A percentile compares a stretch with the other conserved stretches of the same genome.
phyloP scores from a whole-genome alignment of 2,113 vertebrate genomes.

The Colius striatus region DNA sequence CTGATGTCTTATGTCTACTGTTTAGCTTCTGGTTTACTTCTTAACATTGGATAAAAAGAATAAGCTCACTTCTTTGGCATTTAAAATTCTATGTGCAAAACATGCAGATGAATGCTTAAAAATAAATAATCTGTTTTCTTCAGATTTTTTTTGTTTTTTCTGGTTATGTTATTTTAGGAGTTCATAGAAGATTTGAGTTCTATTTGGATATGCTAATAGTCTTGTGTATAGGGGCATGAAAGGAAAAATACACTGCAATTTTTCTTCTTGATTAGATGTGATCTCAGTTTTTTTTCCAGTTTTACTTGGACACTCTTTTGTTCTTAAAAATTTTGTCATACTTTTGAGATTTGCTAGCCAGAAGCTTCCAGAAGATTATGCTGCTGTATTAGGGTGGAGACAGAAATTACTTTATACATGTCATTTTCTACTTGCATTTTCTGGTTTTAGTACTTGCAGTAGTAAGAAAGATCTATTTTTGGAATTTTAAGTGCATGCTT shows the following conservation, averaged over 20 bases:
- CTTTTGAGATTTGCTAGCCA: background rate
- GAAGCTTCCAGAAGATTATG: background rate
- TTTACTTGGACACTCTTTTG: background rate
- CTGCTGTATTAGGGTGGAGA: background rate
- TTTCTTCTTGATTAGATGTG: background rate
- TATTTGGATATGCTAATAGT: background rate
- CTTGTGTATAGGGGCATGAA: rapidly evolving
- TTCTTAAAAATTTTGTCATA: background rate
- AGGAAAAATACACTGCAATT: background rate
- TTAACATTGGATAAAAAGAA: background rate
- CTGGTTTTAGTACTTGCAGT: background rate
- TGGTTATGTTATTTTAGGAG: background rate
- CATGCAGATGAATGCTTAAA: background rate
- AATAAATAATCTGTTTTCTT: background rate
- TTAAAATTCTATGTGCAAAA: background rate
- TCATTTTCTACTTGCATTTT: background rate
- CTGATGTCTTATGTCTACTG: background rate
- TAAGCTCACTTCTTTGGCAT: background rate
- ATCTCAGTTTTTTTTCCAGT: background rate
- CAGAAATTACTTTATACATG: background rate
- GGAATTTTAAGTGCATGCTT: background rate
- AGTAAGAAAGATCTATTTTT: background rate
- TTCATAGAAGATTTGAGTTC: background rate
- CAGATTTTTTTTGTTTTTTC: background rate
- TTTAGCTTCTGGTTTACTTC: background rate